Evolutionary conservation across 2,797 vertebrate genomes (phyloP), one percentile per base, ranked within the genome.

Genomic region (Mycteria americana): DNA sequence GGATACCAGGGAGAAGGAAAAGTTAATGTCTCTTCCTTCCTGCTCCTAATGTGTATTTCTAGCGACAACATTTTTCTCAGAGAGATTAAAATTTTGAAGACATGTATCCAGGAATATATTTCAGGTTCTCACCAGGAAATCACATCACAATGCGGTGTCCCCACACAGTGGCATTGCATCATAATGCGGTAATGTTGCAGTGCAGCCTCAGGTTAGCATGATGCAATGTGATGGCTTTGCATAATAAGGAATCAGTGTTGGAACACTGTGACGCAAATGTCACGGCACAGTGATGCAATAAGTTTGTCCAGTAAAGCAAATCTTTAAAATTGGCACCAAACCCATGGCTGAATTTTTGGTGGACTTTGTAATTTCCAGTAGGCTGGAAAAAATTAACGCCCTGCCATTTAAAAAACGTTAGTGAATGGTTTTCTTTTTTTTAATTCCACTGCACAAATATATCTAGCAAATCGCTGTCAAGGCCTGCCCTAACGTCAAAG

Each of bases 261-360:
- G 73, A 22, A 62, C 56, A 39, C 45, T 0, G 4, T 95, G 94
- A 95, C 24, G 73, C 86, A 88, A 27, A 1, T 72, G 75, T 48
- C 88, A 54, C 4, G 0, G 64, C n/a, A 33, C 37, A 33, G 51
- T 53, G 70, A 93, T 69, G 92, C 81, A 94, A 91, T 22, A 25
- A 53, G 76, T 93, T 93, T 94, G 91, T 59, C 77, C 76, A 79
- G 77, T 48, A 86, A 9, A 48, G 43, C 72, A 85, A 85, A 85
- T 45, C 56, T 70, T 67, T 37, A 31, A 62, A 75, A 75, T 11
- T 83, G 80, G 88, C 91, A 89, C n/a, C 23, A 79, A 83, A 86
- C 13, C 51, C n/a, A 56, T 22, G 23, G 51, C 17, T 75, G 37
- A 78, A 69, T 60, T 87, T 53, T 70, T 51, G 33, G 30, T 50